Evolutionary conservation across 2,113 vertebrate genomes (phyloP).

Genomic region (Acinonyx jubatus): DNA sequence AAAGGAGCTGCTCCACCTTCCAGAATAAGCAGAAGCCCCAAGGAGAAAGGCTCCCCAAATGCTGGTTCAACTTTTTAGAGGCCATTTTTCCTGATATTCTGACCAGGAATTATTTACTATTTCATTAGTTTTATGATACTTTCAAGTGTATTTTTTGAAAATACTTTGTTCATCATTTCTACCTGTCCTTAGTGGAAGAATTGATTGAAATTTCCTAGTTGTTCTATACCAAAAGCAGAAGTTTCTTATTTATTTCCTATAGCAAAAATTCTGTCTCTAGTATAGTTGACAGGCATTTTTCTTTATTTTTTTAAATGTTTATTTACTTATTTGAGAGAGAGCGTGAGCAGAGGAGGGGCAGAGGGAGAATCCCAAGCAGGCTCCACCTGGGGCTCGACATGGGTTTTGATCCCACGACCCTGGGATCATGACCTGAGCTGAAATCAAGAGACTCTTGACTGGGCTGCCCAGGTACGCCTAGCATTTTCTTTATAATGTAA

Average conservation of each 20-base stretch:
- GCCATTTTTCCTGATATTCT: background rate
- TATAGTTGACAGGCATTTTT: background rate
- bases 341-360: too few relatives aligned
- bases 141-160: background rate
- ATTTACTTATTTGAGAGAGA: too few relatives aligned
- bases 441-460: too few relatives aligned
- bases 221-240: background rate
- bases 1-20: background rate
- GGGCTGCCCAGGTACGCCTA: too few relatives aligned
- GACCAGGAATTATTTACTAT: background rate
- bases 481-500: background rate
- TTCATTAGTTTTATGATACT: background rate
- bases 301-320: background rate
- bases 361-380: too few relatives aligned
- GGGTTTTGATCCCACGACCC: too few relatives aligned
- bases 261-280: background rate
- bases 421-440: too few relatives aligned
- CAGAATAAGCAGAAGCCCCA: background rate
- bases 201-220: background rate
- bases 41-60: background rate
- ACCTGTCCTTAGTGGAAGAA: background rate
- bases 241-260: background rate
- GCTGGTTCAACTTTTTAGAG: too few relatives aligned
- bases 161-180: background rate
- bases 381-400: too few relatives aligned